Conservation (phyloP, 2,888 invertebrate genomes). For the Terebella lapidaria region DNA sequence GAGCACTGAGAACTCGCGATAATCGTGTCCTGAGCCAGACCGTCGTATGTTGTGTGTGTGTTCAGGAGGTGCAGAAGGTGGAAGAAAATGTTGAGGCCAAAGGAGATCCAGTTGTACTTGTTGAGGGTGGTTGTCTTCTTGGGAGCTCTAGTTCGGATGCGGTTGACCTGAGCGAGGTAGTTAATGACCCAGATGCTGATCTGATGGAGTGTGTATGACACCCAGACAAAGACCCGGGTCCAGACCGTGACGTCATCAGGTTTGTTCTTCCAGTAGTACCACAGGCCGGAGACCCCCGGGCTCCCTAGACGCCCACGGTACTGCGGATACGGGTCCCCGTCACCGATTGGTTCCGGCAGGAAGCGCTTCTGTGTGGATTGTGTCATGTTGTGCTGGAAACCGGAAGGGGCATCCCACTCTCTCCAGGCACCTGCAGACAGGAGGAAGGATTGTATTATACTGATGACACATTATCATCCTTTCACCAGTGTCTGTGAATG, state of each 20-base stretch:
- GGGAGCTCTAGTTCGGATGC: not conserved
- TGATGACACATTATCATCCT: no score
- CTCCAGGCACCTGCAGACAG: not conserved
- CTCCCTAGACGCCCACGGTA: no score
- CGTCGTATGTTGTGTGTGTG: slow-evolving; percentile 29
- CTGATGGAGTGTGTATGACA: not conserved
- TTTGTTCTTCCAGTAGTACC: slow-evolving; percentile 2
- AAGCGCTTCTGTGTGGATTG: not conserved
- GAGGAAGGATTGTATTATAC: no score
- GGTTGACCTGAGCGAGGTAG: not conserved
- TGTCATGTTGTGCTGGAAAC: not conserved
- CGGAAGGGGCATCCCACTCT: not conserved
- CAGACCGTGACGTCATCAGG: not conserved
- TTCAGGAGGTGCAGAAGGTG: slow-evolving; percentile 27
- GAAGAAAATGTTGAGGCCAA: slow-evolving; percentile 22
- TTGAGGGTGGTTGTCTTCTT: not conserved
- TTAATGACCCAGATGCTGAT: not conserved
- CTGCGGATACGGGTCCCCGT: no score
- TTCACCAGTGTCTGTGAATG: no score
- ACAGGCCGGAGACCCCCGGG: not conserved
- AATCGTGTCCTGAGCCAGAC: slow-evolving; percentile 17
- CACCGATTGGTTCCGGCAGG: not conserved
- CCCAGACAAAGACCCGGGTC: not conserved
- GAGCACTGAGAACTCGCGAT: slow-evolving; percentile 24
- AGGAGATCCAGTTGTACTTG: not conserved